Conservation (phyloP, 2,797 vertebrate species). For the Periparus ater region DNA sequence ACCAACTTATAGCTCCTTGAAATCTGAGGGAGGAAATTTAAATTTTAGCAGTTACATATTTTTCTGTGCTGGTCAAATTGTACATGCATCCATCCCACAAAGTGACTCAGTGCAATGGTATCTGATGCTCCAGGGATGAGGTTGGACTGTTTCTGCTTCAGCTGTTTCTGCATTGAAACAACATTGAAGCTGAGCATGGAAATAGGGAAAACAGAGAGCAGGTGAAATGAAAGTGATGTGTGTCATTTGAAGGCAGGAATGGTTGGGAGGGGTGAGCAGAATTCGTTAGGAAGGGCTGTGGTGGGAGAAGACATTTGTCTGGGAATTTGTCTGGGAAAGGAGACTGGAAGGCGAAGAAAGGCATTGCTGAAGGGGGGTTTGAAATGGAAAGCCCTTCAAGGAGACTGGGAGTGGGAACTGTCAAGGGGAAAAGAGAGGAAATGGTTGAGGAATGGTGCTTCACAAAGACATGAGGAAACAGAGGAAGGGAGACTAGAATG, state of each 20-base stretch:
- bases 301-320: background rate
- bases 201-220: background rate
- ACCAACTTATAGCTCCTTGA: background rate
- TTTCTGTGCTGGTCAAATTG: background rate
- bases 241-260: background rate
- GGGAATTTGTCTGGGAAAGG: background rate
- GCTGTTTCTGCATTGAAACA: background rate
- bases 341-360: background rate
- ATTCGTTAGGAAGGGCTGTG: background rate
- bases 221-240: background rate
- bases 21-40: background rate
- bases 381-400: accelerated
- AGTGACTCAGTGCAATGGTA: background rate
- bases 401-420: background rate
- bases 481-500: background rate
- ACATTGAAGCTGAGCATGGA: background rate
- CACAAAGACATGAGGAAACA: background rate
- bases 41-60: background rate
- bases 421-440: background rate
- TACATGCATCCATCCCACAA: background rate
- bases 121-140: background rate
- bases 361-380: background rate
- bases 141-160: background rate
- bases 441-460: background rate
- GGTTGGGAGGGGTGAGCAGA: background rate